phyloP scores from a whole-genome alignment of 2,888 invertebrate species.

The Cactoblastis cactorum region DNA sequence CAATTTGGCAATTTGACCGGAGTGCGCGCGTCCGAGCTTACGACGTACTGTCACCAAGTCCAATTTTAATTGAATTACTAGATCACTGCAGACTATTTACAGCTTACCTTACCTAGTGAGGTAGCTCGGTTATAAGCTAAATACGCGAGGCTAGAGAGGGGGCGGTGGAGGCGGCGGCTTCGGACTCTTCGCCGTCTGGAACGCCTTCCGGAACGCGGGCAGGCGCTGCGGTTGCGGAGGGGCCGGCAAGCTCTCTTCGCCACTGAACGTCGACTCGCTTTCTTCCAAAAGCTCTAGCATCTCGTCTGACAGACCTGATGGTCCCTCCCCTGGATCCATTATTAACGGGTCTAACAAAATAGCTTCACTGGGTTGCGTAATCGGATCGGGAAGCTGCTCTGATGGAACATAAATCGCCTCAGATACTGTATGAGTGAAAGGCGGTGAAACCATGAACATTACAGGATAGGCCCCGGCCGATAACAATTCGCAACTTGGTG shows the following conservation, averaged over 20 bases:
- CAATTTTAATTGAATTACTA: slow-evolving; percentile 50
- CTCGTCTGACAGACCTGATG: slow-evolving; percentile 61
- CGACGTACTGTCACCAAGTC: slow-evolving; percentile 45
- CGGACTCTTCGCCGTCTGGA: slow-evolving; percentile 69
- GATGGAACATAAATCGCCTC: slow-evolving; percentile 48
- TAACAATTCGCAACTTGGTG: slow-evolving; percentile 48
- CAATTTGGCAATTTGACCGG: slow-evolving; percentile 69
- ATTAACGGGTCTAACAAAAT: slow-evolving; percentile 50
- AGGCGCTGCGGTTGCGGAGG: slow-evolving; percentile 40
- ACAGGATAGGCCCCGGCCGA: slow-evolving; percentile 52
- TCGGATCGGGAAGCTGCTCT: slow-evolving; percentile 41
- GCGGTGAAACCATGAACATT: slow-evolving; percentile 59
- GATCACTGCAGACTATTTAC: slow-evolving; percentile 65
- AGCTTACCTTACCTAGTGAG: slow-evolving; percentile 76
- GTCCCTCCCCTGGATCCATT: slow-evolving; percentile 67
- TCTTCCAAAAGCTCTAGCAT: slow-evolving; percentile 60
- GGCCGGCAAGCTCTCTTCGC: slow-evolving; percentile 47
- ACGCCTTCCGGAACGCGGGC: slow-evolving; percentile 73
- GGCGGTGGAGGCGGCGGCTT: slow-evolving; percentile 69
- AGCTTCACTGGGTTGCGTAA: slow-evolving; percentile 37
- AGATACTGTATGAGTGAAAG: slow-evolving; percentile 50
- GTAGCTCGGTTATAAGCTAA: slow-evolving; percentile 71
- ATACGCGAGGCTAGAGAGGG: slow-evolving; percentile 63
- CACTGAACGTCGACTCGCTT: slow-evolving; percentile 41
- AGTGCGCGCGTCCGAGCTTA: slow-evolving; percentile 38